Evolutionary conservation across 2,888 invertebrate species (phyloP), one percentile per base, ranked within the genome.

Genomic region (Andricus quercusramuli): DNA sequence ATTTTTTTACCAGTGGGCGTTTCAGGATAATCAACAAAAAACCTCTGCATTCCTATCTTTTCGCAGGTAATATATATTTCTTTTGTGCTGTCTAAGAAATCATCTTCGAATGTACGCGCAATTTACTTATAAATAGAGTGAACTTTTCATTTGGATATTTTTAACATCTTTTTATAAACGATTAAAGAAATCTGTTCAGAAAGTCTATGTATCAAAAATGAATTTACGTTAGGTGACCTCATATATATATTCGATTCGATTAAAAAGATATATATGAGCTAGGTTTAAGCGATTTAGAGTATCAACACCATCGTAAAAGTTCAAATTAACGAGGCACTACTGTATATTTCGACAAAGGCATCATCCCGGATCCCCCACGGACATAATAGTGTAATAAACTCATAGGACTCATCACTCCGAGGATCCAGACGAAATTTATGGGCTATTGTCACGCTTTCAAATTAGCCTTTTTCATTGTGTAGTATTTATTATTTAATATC

Each of bases 301-400:
- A 77, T 77, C 76, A 80, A 62, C 59, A 77, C 51, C 47, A 77
- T 80, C 80, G 83, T 82, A 82, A 83, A 83, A 67, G 82, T 79
- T 62, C 70, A 83, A 80, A 81, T 78, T 78, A 80, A 80, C 62
- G 82, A 70, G 83, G 80, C 66, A 74, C 80, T 83, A 79, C 81
- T 78, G 78, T 51, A 79, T 74, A 64, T 62, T 83, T 79, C 74
- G 78, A 82, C 78, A 80, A 51, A 62, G 77, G 56, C 56, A n/a
- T n/a, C 56, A 56, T 56, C n/a, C n/a, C 56, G 56, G 66, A 80
- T 68, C 77, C 80, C 62, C 79, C 56, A 44, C 29, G 59, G 47
- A 66, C 56, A 70, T 70, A 70, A 51, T 70, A 70, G 70, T 47
- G 29, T 70, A 70, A 70, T 70, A 47, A 70, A 70, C 25, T 70